A percentile compares a stretch with the other conserved stretches of the same genome.
phyloP scores from a whole-genome alignment of 37 sponge, comb jelly and placozoan genomes.

The Ianthella basta region DNA sequence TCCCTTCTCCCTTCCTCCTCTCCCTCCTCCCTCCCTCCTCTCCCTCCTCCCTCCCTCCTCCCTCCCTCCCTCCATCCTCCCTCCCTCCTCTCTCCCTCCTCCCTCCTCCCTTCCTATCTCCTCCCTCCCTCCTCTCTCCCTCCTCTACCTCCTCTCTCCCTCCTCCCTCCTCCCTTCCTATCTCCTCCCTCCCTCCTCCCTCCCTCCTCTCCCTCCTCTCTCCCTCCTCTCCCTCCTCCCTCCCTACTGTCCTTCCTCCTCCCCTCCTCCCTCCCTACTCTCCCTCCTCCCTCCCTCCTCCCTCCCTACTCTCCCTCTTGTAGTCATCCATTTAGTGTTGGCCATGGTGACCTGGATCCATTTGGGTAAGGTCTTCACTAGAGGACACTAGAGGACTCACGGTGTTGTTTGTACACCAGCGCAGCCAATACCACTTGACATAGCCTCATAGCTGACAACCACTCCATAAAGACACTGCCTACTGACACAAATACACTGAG shows the following conservation, averaged over 20 bases:
- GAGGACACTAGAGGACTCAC: no score
- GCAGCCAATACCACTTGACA: no score
- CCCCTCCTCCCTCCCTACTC: no score
- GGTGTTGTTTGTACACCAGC: no score
- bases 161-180: no score
- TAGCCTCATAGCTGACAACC: no score
- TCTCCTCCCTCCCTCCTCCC: neutral
- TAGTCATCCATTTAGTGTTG: neutral
- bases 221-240: no score
- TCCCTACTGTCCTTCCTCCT: no score
- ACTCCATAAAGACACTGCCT: no score
- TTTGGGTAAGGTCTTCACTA: neutral
- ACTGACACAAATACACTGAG: no score
- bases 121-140: neutral
- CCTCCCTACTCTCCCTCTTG: neutral
- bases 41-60: neutral
- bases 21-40: neutral
- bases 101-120: neutral
- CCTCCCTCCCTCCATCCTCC: neutral
- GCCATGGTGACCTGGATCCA: conserved; percentile 8
- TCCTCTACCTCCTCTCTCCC: no score
- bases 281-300: neutral
- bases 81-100: neutral
- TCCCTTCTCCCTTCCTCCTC: neutral
- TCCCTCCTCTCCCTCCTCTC: neutral